phyloP scores from a whole-genome alignment of 1,140 invertebrate species.

The Drosophila tani region DNA sequence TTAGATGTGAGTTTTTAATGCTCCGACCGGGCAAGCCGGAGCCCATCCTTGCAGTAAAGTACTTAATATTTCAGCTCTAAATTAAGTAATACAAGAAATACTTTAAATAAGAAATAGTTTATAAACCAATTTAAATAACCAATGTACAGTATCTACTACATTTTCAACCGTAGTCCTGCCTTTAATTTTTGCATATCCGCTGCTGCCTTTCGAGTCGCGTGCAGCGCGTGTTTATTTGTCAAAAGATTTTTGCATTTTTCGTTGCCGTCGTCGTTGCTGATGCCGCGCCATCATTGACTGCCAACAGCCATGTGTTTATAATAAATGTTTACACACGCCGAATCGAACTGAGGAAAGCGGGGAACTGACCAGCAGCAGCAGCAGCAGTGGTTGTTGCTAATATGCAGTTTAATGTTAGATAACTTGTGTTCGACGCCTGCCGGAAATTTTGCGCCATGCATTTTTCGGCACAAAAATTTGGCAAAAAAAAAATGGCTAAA shows the following conservation, averaged over 20 bases:
- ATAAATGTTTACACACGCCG: conserved; percentile 73
- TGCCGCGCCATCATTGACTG: conserved; percentile 39
- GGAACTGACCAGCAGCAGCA: conserved; percentile 10
- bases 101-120: not conserved
- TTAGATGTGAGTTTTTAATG: not conserved
- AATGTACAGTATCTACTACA: conserved; percentile 1
- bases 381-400: conserved; percentile 50
- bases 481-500: conserved; percentile 13
- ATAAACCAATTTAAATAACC: not conserved
- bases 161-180: conserved; percentile 2
- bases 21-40: not conserved
- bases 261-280: not conserved
- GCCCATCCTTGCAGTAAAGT: not conserved
- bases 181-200: not conserved
- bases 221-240: conserved; percentile 78
- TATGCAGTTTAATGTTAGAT: conserved; percentile 73
- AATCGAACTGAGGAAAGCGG: conserved; percentile 12
- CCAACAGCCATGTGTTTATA: conserved; percentile 73
- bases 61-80: not conserved
- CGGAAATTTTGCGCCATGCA: conserved; percentile 31
- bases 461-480: conserved; percentile 5
- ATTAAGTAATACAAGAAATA: not conserved
- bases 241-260: conserved; percentile 69
- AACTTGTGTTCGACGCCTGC: conserved; percentile 60
- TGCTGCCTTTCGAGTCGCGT: conserved; percentile 58